A percentile compares a stretch with the other conserved stretches of the same genome.
phyloP scores from a whole-genome alignment of 2,797 vertebrate genomes.

The Ciconia nigra region DNA sequence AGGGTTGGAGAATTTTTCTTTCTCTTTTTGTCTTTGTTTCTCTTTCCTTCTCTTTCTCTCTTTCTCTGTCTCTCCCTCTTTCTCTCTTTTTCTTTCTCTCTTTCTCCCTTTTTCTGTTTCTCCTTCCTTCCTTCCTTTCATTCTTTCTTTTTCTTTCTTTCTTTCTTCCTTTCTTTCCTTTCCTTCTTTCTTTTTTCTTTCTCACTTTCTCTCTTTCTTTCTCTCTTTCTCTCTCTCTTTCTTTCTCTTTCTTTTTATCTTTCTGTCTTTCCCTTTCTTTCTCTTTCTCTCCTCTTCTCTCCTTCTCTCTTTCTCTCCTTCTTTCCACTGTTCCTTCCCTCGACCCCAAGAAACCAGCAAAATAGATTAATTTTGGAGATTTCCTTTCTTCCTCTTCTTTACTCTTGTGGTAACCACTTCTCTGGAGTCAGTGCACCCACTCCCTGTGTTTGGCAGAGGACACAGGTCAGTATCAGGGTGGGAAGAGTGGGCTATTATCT shows the following conservation, averaged over 20 bases:
- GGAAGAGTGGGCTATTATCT: background rate
- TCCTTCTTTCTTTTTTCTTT: rapidly evolving
- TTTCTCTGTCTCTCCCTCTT: too few relatives aligned
- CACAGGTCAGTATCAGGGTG: rapidly evolving
- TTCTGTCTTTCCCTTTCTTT: too few relatives aligned
- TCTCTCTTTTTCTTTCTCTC: too few relatives aligned
- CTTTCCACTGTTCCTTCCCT: background rate
- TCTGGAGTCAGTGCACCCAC: background rate
- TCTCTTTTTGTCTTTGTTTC: too few relatives aligned
- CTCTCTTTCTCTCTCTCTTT: too few relatives aligned
- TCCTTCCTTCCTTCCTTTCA: rapidly evolving
- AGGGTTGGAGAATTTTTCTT: background rate
- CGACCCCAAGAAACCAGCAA: background rate
- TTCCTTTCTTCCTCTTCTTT: background rate
- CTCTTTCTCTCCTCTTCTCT: background rate
- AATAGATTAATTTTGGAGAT: background rate
- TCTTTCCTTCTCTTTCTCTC: too few relatives aligned
- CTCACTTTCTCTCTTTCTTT: too few relatives aligned
- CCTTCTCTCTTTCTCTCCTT: background rate
- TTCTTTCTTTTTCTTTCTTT: rapidly evolving
- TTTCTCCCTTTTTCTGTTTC: too few relatives aligned
- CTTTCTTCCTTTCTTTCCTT: rapidly evolving
- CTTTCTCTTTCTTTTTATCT: rapidly evolving
- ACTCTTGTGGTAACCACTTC: background rate
- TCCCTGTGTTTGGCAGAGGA: background rate